Percentiles rank a stretch among this genome's conserved stretches.
Evolutionary conservation across 2,888 invertebrate genomes (phyloP).

Genomic region (Emmelina monodactyla): DNA sequence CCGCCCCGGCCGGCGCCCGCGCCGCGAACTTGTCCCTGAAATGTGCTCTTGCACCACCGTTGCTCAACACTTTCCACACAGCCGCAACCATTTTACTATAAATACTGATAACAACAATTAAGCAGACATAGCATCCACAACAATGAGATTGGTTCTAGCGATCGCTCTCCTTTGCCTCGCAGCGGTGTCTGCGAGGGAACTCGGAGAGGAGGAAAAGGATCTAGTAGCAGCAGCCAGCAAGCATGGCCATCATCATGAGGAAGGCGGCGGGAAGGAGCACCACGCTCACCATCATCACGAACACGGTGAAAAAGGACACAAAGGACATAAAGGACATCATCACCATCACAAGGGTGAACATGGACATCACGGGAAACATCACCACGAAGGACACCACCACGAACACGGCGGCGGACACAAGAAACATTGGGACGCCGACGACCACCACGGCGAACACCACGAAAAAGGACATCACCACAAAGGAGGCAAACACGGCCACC

Average conservation of each 20-base stretch:
- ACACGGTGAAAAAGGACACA: conserved; percentile 48
- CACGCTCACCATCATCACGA: conserved; percentile 52
- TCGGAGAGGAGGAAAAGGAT: conserved; percentile 45
- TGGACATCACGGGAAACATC: conserved; percentile 49
- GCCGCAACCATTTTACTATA: conserved; percentile 42
- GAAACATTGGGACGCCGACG: conserved; percentile 50
- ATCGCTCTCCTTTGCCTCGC: conserved; percentile 45
- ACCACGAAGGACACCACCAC: conserved; percentile 47
- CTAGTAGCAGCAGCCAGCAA: conserved; percentile 49
- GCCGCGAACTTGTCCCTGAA: conserved; percentile 36
- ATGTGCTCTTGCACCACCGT: conserved; percentile 29
- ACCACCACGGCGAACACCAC: conserved; percentile 49
- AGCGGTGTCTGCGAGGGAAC: conserved; percentile 41
- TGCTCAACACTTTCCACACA: conserved; percentile 53
- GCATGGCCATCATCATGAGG: conserved; percentile 40
- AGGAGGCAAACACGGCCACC: conserved; percentile 50
- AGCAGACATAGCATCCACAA: conserved; percentile 30
- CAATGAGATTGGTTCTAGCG: conserved; percentile 44
- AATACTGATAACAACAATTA: conserved; percentile 32
- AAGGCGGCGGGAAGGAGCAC: conserved; percentile 51
- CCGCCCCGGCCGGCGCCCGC: conserved; percentile 21
- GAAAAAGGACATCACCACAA: conserved; percentile 56
- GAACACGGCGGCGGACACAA: conserved; percentile 53
- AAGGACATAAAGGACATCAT: conserved; percentile 56
- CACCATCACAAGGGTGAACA: conserved; percentile 57